Percentiles rank a stretch among this genome's conserved stretches.
phyloP scores from a whole-genome alignment of 2,113 vertebrate genomes.

The Pituophis catenifer region DNA sequence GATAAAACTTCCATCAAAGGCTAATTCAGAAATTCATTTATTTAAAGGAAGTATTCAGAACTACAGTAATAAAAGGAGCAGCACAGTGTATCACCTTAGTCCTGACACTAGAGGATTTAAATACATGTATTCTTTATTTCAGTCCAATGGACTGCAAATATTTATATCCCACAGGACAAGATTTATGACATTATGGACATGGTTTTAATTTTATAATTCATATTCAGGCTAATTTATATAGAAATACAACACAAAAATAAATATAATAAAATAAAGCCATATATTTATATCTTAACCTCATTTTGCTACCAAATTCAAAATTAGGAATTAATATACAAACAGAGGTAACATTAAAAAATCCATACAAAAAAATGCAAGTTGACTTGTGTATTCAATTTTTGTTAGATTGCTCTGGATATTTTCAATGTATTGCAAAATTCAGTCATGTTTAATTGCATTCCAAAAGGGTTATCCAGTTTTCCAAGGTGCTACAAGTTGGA shows the following conservation, averaged over 20 bases:
- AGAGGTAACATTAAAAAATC: background rate
- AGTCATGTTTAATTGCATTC: background rate
- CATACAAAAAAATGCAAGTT: background rate
- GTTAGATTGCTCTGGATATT: no score
- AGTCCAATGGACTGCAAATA: background rate
- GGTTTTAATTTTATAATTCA: background rate
- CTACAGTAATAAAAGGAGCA: background rate
- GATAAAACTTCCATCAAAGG: background rate
- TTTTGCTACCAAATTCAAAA: background rate
- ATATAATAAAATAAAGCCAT: background rate
- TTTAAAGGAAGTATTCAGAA: background rate
- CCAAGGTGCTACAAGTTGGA: background rate
- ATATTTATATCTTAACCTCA: background rate
- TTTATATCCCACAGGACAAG: background rate
- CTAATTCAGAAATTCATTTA: background rate
- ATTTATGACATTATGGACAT: background rate
- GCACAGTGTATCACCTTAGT: background rate
- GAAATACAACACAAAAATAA: background rate
- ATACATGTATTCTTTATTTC: background rate
- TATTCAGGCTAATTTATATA: background rate
- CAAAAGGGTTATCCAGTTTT: background rate
- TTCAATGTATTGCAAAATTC: background rate
- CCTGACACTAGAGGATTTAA: background rate
- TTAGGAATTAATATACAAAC: background rate
- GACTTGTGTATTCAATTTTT: background rate